Evolutionary conservation across 2,888 invertebrate genomes (phyloP).

Genomic region (Scaptomyza reducta): DNA sequence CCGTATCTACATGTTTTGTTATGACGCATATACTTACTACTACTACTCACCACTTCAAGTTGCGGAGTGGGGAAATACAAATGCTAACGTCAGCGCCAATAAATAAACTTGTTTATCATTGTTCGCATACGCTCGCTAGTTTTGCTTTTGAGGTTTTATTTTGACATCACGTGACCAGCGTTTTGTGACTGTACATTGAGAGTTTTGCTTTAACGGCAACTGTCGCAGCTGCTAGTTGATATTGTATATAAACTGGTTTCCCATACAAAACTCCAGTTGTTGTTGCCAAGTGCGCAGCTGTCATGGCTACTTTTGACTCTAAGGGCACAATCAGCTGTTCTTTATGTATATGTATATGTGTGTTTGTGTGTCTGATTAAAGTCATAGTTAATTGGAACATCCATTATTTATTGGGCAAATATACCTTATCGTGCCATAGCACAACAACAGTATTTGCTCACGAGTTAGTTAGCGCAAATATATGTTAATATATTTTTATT

Average conservation of each 20-base stretch:
- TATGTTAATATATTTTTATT: neutral
- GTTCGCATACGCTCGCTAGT: conserved; percentile 3
- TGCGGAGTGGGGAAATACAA: conserved; percentile 23
- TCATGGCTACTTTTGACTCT: conserved; percentile 2
- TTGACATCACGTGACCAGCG: conserved; percentile 48
- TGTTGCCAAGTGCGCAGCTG: conserved; percentile 42
- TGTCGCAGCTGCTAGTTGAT: conserved; percentile 47
- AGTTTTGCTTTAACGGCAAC: conserved; percentile 58
- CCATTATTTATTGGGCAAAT: conserved; percentile 6
- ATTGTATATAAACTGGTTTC: conserved; percentile 36
- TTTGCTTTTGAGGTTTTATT: neutral
- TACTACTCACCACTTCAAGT: neutral
- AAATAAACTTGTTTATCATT: conserved; percentile 43
- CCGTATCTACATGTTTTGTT: conserved; percentile 1
- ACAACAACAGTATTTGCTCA: neutral
- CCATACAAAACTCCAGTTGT: conserved; percentile 9
- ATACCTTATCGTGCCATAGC: neutral
- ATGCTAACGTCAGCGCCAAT: conserved; percentile 34
- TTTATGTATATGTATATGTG: neutral
- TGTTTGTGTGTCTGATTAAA: neutral
- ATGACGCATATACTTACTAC: conserved; percentile 26
- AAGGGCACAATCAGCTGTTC: conserved; percentile 43
- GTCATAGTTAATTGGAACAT: conserved; percentile 7
- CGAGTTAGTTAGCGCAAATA: neutral
- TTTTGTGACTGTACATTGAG: conserved; percentile 61